phyloP scores from a whole-genome alignment of 2,113 vertebrate genomes.

The Mormyrus iriodes region DNA sequence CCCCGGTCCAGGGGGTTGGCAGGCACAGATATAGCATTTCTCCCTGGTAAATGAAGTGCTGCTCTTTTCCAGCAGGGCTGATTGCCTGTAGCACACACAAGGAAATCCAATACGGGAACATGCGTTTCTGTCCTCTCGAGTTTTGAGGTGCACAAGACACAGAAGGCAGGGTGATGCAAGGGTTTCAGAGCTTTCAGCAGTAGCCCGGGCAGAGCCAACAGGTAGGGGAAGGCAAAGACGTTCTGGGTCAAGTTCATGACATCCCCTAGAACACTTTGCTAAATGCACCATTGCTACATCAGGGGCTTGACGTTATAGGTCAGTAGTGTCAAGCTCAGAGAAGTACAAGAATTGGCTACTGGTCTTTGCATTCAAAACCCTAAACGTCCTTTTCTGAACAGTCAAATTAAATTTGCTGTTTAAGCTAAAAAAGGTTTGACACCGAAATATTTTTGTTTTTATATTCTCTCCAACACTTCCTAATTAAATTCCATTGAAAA shows the following conservation, averaged over 20 bases:
- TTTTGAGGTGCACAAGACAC: conserved; percentile 25
- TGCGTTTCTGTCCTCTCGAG: conserved; percentile 44
- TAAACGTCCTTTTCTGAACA: not conserved
- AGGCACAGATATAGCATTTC: not conserved
- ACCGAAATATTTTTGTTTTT: not conserved
- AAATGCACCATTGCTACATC: not conserved
- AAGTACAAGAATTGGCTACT: not conserved
- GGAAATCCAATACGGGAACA: conserved; percentile 52
- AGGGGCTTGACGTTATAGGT: not conserved
- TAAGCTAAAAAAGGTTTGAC: not conserved
- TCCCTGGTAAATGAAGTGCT: not conserved
- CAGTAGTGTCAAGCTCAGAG: not conserved
- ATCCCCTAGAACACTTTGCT: not conserved
- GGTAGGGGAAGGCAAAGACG: not conserved
- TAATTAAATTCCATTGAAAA: not conserved
- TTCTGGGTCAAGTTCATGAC: not conserved
- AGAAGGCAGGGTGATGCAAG: conserved; percentile 30
- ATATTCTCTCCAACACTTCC: not conserved
- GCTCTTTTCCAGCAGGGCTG: conserved; percentile 24
- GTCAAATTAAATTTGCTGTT: not conserved
- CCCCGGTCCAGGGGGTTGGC: conserved; percentile 11
- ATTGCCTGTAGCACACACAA: conserved; percentile 39
- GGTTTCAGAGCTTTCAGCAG: not conserved
- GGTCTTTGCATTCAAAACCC: not conserved
- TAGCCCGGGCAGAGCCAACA: not conserved